phyloP scores from a whole-genome alignment of 2,888 invertebrate species.

The Oxystoma pomonae region DNA sequence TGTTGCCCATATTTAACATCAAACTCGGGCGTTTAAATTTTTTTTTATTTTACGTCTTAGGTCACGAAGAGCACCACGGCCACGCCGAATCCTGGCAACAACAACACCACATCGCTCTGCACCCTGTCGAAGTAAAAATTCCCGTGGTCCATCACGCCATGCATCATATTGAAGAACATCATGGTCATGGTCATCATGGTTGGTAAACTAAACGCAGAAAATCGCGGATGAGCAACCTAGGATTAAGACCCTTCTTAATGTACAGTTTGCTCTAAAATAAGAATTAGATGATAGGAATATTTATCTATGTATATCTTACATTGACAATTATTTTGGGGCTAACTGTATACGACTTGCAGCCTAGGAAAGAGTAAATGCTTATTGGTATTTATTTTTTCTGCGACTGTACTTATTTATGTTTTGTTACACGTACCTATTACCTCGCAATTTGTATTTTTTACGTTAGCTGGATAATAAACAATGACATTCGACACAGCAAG shows the following conservation, averaged over 20 bases:
- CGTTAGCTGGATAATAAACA: neutral
- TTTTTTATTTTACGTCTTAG: neutral
- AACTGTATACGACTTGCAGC: neutral
- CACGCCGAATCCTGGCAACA: conserved; percentile 2
- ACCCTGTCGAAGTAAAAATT: neutral
- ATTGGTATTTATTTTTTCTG: neutral
- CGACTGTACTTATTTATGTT: neutral
- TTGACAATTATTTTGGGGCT: neutral
- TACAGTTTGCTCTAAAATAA: too few species aligned
- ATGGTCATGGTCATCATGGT: neutral
- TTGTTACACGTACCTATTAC: neutral
- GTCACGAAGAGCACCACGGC: conserved; percentile 1
- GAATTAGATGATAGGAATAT: too few species aligned
- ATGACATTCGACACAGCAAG: neutral
- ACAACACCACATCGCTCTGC: neutral
- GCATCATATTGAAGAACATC: neutral
- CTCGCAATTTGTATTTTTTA: neutral
- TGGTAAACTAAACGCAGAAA: neutral
- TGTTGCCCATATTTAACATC: too few species aligned
- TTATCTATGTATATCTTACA: too few species aligned
- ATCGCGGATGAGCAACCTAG: neutral
- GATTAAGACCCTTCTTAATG: too few species aligned
- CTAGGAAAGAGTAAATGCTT: neutral
- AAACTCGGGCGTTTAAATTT: too few species aligned
- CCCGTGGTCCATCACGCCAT: neutral